A percentile compares a stretch with the other conserved stretches of the same genome.
Conservation (phyloP, 2,888 invertebrate genomes). For the Serrognathus titanus region DNA sequence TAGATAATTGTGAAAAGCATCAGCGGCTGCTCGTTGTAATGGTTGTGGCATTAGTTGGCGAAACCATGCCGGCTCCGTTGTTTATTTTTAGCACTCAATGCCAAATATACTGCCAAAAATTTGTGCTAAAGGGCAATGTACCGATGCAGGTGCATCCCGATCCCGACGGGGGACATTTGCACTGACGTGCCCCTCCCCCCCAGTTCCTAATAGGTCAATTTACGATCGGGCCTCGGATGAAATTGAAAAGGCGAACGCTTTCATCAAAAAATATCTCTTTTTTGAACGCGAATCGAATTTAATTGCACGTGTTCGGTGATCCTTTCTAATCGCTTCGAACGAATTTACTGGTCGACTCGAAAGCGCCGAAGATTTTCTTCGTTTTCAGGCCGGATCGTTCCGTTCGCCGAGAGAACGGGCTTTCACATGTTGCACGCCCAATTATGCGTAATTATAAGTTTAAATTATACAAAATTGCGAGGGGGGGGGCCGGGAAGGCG, state of each 20-base stretch:
- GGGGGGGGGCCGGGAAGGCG: too few relatives aligned
- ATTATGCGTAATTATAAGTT: too few relatives aligned
- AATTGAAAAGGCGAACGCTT: background rate
- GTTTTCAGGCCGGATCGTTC: too few relatives aligned
- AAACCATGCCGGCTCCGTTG: background rate
- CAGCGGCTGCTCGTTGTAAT: background rate
- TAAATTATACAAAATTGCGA: too few relatives aligned
- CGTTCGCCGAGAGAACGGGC: too few relatives aligned
- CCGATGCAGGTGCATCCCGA: constrained; percentile 19
- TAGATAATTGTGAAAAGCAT: too few relatives aligned
- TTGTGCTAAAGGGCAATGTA: constrained; percentile 30
- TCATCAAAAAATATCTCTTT: background rate
- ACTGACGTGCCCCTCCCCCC: background rate
- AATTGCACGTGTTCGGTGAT: too few relatives aligned
- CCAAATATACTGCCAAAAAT: constrained; percentile 28
- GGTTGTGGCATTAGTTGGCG: background rate
- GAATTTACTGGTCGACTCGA: too few relatives aligned
- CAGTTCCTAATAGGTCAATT: background rate
- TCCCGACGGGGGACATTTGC: background rate
- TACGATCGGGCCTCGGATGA: background rate
- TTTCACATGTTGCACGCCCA: too few relatives aligned
- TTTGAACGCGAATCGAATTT: background rate
- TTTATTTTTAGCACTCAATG: constrained; percentile 28
- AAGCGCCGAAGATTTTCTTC: too few relatives aligned
- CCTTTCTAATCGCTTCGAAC: too few relatives aligned